Percentiles rank a stretch among this genome's conserved stretches.
Conservation (phyloP, 2,797 vertebrate genomes). For the Sebastes reedi region DNA sequence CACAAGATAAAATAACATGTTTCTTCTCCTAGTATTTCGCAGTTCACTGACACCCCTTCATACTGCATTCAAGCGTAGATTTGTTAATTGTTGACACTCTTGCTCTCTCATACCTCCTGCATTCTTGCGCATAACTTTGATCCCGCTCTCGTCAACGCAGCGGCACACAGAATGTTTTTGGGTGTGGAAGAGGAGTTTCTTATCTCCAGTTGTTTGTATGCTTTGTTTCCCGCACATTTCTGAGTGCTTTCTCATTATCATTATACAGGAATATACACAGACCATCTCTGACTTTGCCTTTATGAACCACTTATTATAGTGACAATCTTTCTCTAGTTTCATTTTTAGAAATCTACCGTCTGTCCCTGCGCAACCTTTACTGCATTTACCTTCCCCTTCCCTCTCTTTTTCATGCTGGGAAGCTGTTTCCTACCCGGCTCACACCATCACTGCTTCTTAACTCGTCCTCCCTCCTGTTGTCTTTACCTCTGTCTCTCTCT, state of each 20-base stretch:
- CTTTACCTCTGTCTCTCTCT: conserved; percentile 69
- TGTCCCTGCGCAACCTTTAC: neutral
- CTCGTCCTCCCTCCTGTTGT: conserved; percentile 59
- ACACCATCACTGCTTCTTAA: conserved; percentile 55
- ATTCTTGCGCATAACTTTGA: conserved; percentile 30
- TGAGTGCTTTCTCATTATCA: neutral
- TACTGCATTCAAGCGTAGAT: conserved; percentile 1
- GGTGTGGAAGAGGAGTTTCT: neutral
- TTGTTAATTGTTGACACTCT: conserved; percentile 27
- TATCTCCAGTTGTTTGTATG: neutral
- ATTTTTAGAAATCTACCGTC: neutral
- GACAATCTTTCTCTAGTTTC: neutral
- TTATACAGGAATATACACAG: neutral
- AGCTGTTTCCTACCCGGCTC: conserved; percentile 32
- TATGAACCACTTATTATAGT: neutral
- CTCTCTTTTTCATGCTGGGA: conserved; percentile 19
- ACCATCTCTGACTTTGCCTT: neutral
- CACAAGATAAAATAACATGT: neutral
- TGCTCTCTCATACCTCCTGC: conserved; percentile 6
- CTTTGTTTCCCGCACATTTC: neutral
- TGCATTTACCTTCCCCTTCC: neutral
- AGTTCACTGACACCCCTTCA: conserved; percentile 14
- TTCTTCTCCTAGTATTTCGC: neutral
- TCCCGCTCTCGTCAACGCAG: neutral
- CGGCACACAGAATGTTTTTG: neutral